phyloP scores from a whole-genome alignment of 2,797 vertebrate genomes.

The Gambelia wislizenii region DNA sequence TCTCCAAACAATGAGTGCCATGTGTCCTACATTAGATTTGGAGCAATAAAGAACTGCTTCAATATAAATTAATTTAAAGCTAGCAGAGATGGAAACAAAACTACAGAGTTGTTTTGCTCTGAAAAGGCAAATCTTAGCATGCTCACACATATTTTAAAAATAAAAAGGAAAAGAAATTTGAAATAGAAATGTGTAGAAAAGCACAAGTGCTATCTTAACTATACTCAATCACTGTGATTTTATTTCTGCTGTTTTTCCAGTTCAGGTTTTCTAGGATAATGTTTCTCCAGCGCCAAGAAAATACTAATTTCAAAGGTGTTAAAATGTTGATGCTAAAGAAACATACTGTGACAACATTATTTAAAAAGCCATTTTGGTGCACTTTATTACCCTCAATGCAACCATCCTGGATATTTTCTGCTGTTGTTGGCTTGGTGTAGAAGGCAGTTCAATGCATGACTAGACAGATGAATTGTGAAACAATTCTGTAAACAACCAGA shows the following conservation, averaged over 20 bases:
- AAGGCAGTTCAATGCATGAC: constrained; percentile 60
- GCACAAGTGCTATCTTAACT: constrained; percentile 23
- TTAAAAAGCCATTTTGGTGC: constrained; percentile 69
- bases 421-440: constrained; percentile 69
- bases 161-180: neutral
- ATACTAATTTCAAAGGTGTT: constrained; percentile 68
- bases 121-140: neutral
- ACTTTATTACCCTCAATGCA: constrained; percentile 71
- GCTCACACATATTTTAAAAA: neutral
- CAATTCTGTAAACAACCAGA: constrained; percentile 29
- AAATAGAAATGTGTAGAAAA: constrained; percentile 12
- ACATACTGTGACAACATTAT: constrained; percentile 62
- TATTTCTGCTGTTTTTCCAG: constrained; percentile 52
- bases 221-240: constrained; percentile 23
- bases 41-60: neutral
- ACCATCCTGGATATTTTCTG: constrained; percentile 67
- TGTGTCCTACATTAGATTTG: neutral
- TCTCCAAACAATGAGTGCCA: neutral
- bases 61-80: neutral
- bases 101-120: neutral
- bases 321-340: constrained; percentile 63
- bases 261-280: constrained; percentile 55
- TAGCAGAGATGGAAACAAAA: neutral
- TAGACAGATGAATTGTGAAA: constrained; percentile 44
- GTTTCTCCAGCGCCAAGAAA: constrained; percentile 63